phyloP scores from a whole-genome alignment of 2,888 invertebrate genomes.

The Limenitis camilla region DNA sequence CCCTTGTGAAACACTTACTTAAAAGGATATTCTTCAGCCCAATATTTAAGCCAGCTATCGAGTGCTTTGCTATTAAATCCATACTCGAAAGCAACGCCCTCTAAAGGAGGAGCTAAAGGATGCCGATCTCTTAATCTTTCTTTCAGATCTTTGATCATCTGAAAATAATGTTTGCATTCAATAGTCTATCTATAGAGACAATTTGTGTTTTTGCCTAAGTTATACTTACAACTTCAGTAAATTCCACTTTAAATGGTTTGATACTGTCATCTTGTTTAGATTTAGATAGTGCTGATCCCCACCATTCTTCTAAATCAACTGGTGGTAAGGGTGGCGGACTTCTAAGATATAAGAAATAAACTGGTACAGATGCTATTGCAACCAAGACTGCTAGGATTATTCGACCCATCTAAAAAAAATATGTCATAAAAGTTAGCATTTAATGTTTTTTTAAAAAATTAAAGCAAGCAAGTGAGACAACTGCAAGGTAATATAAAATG shows the following conservation, averaged over 20 bases:
- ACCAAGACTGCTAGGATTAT: constrained; percentile 28
- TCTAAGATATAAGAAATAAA: constrained; percentile 34
- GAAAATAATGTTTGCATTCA: not conserved
- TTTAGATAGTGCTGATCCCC: constrained; percentile 68
- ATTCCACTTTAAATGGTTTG: constrained; percentile 75
- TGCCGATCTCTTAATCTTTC: constrained; percentile 30
- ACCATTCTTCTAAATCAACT: constrained; percentile 65
- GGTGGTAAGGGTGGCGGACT: constrained; percentile 30
- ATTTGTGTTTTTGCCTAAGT: not conserved
- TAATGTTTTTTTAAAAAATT: not conserved
- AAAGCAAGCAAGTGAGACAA: not conserved
- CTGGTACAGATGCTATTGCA: constrained; percentile 24
- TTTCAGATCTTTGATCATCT: constrained; percentile 35
- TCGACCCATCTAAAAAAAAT: constrained; percentile 40
- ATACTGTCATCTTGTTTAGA: constrained; percentile 68
- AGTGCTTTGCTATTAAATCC: constrained; percentile 82
- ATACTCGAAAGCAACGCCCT: constrained; percentile 80
- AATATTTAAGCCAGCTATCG: constrained; percentile 78
- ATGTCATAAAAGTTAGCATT: not conserved
- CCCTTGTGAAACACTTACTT: constrained; percentile 10
- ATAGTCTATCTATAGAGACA: not conserved
- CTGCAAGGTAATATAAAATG: no score
- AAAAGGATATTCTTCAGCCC: constrained; percentile 79
- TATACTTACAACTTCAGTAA: constrained; percentile 70
- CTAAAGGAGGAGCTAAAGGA: constrained; percentile 64